These are phyloP conservation scores for Calypte anna DNA, from an alignment of 2,113 vertebrate genomes.

Conservation along the genomic window DNA sequence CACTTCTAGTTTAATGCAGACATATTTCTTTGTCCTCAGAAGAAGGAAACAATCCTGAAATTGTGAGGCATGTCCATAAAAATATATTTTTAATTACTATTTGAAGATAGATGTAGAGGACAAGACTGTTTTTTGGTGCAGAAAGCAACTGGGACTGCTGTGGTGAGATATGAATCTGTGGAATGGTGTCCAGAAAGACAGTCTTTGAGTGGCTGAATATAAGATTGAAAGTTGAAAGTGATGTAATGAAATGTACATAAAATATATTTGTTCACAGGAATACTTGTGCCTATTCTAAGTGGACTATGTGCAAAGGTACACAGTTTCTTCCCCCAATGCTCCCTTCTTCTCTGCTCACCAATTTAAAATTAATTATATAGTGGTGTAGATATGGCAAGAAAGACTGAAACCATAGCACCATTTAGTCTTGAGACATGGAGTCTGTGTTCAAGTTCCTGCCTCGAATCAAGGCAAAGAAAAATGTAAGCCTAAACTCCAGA, in stretches of 20 bases:
- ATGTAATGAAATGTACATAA: background rate
- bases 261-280: background rate
- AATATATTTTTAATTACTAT: background rate
- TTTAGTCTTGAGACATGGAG: background rate
- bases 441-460: background rate
- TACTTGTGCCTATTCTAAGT: fast-evolving
- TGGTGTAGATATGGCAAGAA: background rate
- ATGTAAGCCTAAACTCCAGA: background rate
- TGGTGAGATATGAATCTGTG: background rate
- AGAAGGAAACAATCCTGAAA: background rate
- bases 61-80: background rate
- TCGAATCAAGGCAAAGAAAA: background rate
- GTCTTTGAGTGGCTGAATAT: background rate
- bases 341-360: background rate
- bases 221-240: background rate
- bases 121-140: background rate
- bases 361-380: background rate
- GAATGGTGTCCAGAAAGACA: background rate
- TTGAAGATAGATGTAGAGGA: background rate
- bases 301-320: background rate
- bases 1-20: background rate
- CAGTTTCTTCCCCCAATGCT: background rate
- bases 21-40: background rate
- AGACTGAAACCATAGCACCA: background rate
- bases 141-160: background rate